Evolutionary conservation across 2,888 invertebrate genomes (phyloP), one percentile per base, ranked within the genome.

Genomic region (Cantharis rufa): DNA sequence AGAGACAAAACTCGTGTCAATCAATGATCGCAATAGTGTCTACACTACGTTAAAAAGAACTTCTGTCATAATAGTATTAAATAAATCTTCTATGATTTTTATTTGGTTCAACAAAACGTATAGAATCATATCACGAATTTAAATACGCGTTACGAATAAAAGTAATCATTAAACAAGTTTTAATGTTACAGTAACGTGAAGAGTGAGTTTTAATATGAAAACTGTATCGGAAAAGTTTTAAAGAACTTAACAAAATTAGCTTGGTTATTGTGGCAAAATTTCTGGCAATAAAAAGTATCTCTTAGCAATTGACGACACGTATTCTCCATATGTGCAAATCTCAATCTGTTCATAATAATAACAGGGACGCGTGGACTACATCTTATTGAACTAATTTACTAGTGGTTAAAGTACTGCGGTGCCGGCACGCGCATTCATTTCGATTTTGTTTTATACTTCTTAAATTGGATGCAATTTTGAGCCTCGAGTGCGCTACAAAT

Each of bases 301-400:
- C 69, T 78, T 76, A 78, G 78, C 84, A 86, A 86, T 86, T 86
- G 86, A 86, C 86, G 86, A 87, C 87, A 86, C 86, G 86, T 86
- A 85, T 85, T 84, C 85, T 82, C 80, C 79, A 81, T 80, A 78
- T 82, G 86, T 87, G 86, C 87, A 87, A 86, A 86, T 86, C 85
- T 84, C 86, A 86, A 86, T 86, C 85, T 85, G 83, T 84, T 86
- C 86, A 88, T 87, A 85, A 87, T 87, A 88, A 88, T 87, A 87
- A 87, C 86, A 86, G 85, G 85, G 87, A 88, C 86, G 88, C 89
- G 89, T 89, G 89, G 88, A 88, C 88, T 89, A 86, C 83, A 88
- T 88, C 89, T 89, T 89, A 89, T 89, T 89, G 89, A 88, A 89
- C 89, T 88, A 89, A 89, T 89, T 88, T 89, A 85, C 79, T 85